Evolutionary conservation across 2,888 invertebrate species (phyloP).

Genomic region (Chloroclystis v-ata): DNA sequence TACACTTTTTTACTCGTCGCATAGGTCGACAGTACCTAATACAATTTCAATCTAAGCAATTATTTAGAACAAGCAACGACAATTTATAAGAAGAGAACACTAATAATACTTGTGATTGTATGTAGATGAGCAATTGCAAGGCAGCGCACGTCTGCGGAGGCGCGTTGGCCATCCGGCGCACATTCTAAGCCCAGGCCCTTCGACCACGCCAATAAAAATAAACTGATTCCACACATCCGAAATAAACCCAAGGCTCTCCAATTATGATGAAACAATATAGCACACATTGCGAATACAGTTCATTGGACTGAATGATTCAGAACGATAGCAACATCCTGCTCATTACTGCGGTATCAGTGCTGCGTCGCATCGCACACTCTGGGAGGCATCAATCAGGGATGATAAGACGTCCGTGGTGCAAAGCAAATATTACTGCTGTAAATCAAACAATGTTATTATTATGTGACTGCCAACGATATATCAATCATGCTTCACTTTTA

Average conservation of each 20-base stretch:
- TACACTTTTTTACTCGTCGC: too few relatives aligned
- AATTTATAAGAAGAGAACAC: constrained; percentile 19
- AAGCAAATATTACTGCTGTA: constrained; percentile 58
- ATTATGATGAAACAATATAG: constrained; percentile 16
- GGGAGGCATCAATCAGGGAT: constrained; percentile 62
- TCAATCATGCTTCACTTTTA: constrained; percentile 44
- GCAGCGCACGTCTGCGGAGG: constrained; percentile 43
- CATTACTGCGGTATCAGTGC: constrained; percentile 48
- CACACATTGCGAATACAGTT: constrained; percentile 24
- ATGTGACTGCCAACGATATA: constrained; percentile 40
- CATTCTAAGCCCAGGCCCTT: constrained; percentile 36
- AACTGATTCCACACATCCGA: constrained; percentile 24
- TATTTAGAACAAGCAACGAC: not conserved
- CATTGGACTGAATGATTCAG: constrained; percentile 33
- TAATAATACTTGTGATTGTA: constrained; percentile 27
- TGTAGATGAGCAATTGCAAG: constrained; percentile 36
- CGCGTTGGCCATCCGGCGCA: constrained; percentile 45
- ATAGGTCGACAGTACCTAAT: too few relatives aligned
- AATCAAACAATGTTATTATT: constrained; percentile 57
- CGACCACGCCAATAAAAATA: constrained; percentile 42
- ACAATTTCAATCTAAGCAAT: too few relatives aligned
- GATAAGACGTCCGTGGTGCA: constrained; percentile 61
- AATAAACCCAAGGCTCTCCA: constrained; percentile 30
- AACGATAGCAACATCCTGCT: constrained; percentile 44
- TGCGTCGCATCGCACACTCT: constrained; percentile 48